Conservation (phyloP, 2,113 vertebrate genomes). For the Podarcis cretensis region DNA sequence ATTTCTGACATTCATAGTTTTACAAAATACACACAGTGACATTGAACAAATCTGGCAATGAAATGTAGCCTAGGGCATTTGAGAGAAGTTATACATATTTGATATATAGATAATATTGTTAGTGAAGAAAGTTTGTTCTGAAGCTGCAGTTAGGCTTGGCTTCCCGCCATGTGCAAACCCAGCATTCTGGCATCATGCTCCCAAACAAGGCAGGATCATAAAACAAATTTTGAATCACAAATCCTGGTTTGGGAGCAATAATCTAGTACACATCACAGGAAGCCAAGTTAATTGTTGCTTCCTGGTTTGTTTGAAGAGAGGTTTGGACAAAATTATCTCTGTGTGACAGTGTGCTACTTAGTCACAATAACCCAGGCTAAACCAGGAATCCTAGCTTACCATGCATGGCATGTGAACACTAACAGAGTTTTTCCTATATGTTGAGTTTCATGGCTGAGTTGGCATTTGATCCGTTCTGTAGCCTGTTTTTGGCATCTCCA, state of each 20-base stretch:
- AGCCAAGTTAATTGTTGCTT: background rate
- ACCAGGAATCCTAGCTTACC: background rate
- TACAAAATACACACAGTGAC: background rate
- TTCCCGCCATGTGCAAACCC: too few species aligned
- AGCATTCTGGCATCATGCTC: too few species aligned
- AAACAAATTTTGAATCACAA: too few species aligned
- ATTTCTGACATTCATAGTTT: background rate
- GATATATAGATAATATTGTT: background rate
- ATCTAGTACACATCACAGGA: background rate
- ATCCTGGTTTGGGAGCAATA: too few species aligned
- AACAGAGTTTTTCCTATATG: background rate
- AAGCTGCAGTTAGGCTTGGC: background rate
- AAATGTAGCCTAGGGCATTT: background rate
- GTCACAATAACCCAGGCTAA: background rate
- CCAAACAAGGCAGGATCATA: too few species aligned
- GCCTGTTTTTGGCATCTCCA: accelerated
- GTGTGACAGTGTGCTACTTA: background rate
- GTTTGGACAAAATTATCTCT: background rate
- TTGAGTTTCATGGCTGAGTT: background rate
- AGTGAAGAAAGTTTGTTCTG: background rate
- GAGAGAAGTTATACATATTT: background rate
- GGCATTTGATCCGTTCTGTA: background rate
- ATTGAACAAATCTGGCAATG: background rate
- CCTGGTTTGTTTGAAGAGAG: background rate
- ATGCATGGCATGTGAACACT: background rate